phyloP scores from a whole-genome alignment of 2,888 invertebrate species.

The Barypeithes pellucidus region DNA sequence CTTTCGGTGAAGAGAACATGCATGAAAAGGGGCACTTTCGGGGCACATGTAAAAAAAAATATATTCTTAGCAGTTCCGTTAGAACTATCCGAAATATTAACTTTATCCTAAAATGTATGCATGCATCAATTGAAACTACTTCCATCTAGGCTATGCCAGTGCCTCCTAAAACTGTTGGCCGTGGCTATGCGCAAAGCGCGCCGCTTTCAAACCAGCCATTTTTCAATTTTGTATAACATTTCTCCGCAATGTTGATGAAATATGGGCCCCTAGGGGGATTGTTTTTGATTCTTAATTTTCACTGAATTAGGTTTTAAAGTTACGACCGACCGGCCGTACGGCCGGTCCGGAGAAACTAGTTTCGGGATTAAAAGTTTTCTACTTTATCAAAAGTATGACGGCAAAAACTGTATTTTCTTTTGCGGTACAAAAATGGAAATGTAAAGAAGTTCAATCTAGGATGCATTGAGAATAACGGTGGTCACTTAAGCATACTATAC shows the following conservation, averaged over 20 bases:
- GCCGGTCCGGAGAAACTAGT: slow-evolving; percentile 4
- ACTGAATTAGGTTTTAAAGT: slow-evolving; percentile 13
- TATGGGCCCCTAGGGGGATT: not conserved
- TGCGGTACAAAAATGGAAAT: too few species aligned
- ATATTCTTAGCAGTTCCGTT: too few species aligned
- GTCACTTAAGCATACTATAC: too few species aligned
- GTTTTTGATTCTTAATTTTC: slow-evolving; percentile 4
- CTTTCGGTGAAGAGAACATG: too few species aligned
- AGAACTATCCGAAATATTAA: too few species aligned
- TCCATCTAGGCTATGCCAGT: too few species aligned
- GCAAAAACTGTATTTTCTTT: not conserved
- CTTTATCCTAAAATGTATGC: not conserved
- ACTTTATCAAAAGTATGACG: not conserved
- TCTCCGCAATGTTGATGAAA: not conserved
- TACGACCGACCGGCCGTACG: slow-evolving; percentile 6
- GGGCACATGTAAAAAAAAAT: too few species aligned
- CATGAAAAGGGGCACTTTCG: too few species aligned
- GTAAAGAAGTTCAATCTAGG: too few species aligned
- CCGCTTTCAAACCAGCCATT: not conserved
- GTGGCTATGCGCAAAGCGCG: not conserved
- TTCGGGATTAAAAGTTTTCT: not conserved
- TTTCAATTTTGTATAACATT: slow-evolving; percentile 18
- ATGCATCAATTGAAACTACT: too few species aligned
- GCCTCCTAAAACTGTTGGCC: too few species aligned
- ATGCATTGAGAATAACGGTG: too few species aligned